Conservation (phyloP, 2,888 invertebrate genomes). For the Eupsilia transversa region DNA sequence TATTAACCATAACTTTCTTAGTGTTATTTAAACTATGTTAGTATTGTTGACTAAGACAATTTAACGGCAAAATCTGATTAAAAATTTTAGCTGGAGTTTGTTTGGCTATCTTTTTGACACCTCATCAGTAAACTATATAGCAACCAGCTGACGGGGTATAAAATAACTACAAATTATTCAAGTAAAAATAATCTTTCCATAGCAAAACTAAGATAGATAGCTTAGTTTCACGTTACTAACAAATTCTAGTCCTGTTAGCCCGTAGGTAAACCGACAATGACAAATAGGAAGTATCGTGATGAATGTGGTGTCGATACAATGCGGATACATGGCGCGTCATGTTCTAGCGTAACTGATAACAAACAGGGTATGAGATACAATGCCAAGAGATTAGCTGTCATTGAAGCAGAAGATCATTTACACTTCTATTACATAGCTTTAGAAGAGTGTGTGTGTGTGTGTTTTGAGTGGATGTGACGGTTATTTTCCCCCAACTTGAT, state of each 20-base stretch:
- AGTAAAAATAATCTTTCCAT: not conserved
- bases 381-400: slow-evolving; percentile 13
- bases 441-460: not conserved
- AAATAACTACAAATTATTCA: not conserved
- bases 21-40: no score
- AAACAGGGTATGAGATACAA: not conserved
- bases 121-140: not conserved
- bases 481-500: no score
- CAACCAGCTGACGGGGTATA: not conserved
- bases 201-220: not conserved
- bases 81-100: not conserved
- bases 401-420: not conserved
- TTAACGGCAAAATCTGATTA: not conserved
- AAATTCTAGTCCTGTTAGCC: slow-evolving; percentile 4
- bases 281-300: slow-evolving; percentile 37
- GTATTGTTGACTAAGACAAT: no score
- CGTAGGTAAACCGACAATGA: slow-evolving; percentile 21
- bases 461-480: no score
- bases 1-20: not conserved
- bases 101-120: not conserved
- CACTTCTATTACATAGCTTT: not conserved
- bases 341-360: slow-evolving; percentile 30
- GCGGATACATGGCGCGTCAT: slow-evolving; percentile 21
- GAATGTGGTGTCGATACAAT: slow-evolving; percentile 14
- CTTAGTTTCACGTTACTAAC: slow-evolving; percentile 26